Evolutionary conservation across 1,140 invertebrate species (phyloP).

Genomic region (Brachionus manjavacas): DNA sequence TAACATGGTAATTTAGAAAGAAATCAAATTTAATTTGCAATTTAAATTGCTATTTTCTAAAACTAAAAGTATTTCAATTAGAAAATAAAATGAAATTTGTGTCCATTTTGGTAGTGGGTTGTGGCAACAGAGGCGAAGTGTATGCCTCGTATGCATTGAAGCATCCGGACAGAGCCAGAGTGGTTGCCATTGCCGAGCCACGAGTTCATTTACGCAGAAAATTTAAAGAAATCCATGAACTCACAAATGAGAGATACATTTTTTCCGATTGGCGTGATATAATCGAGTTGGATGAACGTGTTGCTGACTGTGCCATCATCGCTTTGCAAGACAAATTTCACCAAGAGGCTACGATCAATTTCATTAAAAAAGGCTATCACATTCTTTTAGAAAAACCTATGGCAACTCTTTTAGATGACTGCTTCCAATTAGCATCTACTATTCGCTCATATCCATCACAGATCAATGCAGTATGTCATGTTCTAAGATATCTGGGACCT

Average conservation of each 20-base stretch:
- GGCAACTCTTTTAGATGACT: slow-evolving; percentile 57
- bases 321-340: slow-evolving; percentile 56
- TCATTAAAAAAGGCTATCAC: slow-evolving; percentile 59
- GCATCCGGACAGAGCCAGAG: slow-evolving; percentile 47
- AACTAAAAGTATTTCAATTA: neutral
- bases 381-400: slow-evolving; percentile 61
- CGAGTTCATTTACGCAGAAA: slow-evolving; percentile 47
- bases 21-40: neutral
- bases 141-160: slow-evolving; percentile 50
- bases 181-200: slow-evolving; percentile 55
- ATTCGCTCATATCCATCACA: slow-evolving; percentile 48
- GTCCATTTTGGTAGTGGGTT: slow-evolving; percentile 49
- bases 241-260: slow-evolving; percentile 44
- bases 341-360: slow-evolving; percentile 57
- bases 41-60: neutral
- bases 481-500: slow-evolving; percentile 56
- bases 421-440: slow-evolving; percentile 53
- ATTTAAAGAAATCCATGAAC: slow-evolving; percentile 46
- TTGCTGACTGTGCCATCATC: slow-evolving; percentile 58
- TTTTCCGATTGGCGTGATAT: slow-evolving; percentile 47
- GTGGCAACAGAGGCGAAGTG: slow-evolving; percentile 52
- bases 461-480: slow-evolving; percentile 57
- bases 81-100: slow-evolving; percentile 31
- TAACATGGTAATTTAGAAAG: neutral
- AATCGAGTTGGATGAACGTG: slow-evolving; percentile 44